Percentiles rank a stretch among this genome's conserved stretches.
These are phyloP conservation scores for Montipora foliosa DNA, from an alignment of 64 coral and sea anemone genomes.

Conservation along the genomic window DNA sequence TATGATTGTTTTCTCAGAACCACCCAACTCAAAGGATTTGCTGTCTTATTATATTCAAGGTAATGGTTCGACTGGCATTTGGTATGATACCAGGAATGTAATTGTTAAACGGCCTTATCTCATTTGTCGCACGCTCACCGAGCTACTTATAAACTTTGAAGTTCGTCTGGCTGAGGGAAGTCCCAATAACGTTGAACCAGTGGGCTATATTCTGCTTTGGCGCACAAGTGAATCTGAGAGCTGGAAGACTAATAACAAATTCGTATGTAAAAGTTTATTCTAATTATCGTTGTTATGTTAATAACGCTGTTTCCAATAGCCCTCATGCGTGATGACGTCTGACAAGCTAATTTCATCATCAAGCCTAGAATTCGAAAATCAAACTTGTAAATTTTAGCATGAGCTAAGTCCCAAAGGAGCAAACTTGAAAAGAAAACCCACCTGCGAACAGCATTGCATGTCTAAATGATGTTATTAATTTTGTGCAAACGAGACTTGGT, in stretches of 20 bases:
- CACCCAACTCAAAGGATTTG: neutral
- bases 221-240: neutral
- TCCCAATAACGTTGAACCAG: neutral
- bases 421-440: too few relatives aligned
- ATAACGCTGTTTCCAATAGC: neutral
- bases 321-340: too few relatives aligned
- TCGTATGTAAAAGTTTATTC: neutral
- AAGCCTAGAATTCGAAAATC: too few relatives aligned
- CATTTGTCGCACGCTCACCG: neutral
- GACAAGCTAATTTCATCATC: too few relatives aligned
- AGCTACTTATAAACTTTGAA: slow-evolving; percentile 6
- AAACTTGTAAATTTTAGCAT: too few relatives aligned
- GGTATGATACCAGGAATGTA: slow-evolving; percentile 8
- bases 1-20: too few relatives aligned
- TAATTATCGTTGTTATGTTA: neutral
- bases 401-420: too few relatives aligned
- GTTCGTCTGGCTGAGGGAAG: neutral
- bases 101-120: neutral
- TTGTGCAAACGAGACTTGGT: too few relatives aligned
- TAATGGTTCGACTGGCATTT: neutral
- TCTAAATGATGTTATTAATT: too few relatives aligned
- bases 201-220: neutral
- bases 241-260: neutral
- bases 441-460: too few relatives aligned
- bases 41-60: neutral